Conservation (phyloP, 2,797 vertebrate genomes). For the Falco berigora region DNA sequence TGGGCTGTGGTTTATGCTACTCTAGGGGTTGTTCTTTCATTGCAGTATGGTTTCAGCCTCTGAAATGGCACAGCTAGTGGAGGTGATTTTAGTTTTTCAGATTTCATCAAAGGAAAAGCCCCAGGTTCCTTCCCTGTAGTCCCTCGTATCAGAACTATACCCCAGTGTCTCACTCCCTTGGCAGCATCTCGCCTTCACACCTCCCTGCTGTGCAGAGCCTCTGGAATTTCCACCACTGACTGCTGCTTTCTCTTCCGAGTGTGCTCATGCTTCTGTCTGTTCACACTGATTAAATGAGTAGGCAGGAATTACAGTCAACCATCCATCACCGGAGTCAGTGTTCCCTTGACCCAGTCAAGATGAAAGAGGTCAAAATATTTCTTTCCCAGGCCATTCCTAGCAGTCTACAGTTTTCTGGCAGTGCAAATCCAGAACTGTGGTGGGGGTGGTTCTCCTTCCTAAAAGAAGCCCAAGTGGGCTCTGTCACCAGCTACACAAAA, state of each 20-base stretch:
- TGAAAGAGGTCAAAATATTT: neutral
- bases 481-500: neutral
- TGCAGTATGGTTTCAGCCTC: neutral
- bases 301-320: slow-evolving; percentile 38
- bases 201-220: neutral
- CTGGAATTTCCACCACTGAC: neutral
- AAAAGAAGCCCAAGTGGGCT: neutral
- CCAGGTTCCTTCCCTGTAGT: neutral
- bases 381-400: neutral
- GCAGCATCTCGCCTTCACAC: neutral
- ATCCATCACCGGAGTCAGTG: neutral
- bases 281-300: slow-evolving; percentile 2
- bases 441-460: neutral
- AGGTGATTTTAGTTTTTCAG: neutral
- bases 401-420: neutral
- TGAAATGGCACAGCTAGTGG: neutral
- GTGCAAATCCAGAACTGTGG: neutral
- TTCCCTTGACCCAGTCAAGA: slow-evolving; percentile 6
- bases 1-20: neutral
- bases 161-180: neutral
- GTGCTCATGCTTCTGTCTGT: neutral
- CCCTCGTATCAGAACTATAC: neutral
- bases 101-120: neutral
- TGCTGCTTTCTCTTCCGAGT: neutral
- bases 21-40: neutral